Percentiles rank a stretch among this genome's conserved stretches.
Conservation (phyloP, 2,888 invertebrate genomes). For the Oasisia sp. region DNA sequence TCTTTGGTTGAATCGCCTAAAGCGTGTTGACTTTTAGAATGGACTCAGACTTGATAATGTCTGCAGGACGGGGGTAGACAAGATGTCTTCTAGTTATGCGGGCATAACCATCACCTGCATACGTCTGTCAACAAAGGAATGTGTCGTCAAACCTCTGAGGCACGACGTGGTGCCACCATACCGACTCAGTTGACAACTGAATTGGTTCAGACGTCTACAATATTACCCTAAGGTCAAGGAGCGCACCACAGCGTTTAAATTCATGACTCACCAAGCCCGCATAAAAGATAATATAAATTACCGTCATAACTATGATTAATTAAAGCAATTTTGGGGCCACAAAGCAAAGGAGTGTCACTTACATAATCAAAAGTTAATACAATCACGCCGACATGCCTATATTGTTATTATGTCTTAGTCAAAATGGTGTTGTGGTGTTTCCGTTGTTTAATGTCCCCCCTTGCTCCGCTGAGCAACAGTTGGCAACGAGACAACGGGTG, state of each 20-base stretch:
- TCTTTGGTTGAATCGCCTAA: too few species aligned
- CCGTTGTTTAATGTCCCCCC: background rate
- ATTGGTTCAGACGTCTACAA: background rate
- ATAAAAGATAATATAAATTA: background rate
- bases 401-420: background rate
- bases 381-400: background rate
- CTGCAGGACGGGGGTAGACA: background rate
- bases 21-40: too few species aligned
- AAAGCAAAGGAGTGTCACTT: background rate
- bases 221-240: background rate
- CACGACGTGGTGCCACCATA: background rate
- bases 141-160: background rate
- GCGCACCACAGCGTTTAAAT: background rate
- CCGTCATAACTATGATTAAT: background rate
- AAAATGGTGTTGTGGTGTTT: background rate
- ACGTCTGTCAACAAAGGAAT: background rate
- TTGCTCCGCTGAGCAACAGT: background rate
- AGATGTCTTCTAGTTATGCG: background rate
- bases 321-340: background rate
- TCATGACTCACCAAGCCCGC: background rate
- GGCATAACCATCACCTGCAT: background rate
- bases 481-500: background rate
- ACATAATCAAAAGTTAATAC: background rate
- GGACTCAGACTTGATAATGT: background rate
- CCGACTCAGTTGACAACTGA: background rate